A percentile compares a stretch with the other conserved stretches of the same genome.
These are phyloP conservation scores for Alfaro cultratus DNA, from an alignment of 2,797 vertebrate species.

Conservation along the genomic window DNA sequence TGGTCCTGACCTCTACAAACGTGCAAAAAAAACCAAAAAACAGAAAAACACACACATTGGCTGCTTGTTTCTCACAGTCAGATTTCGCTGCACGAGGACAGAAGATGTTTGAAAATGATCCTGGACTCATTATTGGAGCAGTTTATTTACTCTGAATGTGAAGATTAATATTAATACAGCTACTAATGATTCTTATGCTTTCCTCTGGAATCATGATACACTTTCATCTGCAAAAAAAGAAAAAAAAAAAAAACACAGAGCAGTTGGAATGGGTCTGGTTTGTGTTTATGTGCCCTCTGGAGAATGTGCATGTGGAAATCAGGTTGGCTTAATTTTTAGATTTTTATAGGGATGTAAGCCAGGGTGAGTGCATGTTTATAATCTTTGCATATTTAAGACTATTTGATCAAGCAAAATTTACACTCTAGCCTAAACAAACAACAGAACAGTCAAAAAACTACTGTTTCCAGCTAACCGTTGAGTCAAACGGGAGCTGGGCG, in stretches of 20 bases:
- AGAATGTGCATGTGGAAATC: conserved; percentile 32
- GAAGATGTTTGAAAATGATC: conserved; percentile 54
- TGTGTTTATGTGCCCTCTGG: conserved; percentile 44
- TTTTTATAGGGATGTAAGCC: conserved; percentile 21
- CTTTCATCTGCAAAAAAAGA: conserved; percentile 60
- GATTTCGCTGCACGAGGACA: conserved; percentile 44
- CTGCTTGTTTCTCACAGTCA: conserved; percentile 48
- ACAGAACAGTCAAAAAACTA: neutral
- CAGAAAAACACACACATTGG: neutral
- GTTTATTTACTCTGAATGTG: conserved; percentile 63
- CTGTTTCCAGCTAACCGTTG: neutral
- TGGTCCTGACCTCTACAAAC: conserved; percentile 61
- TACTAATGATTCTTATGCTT: conserved; percentile 54
- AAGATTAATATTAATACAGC: conserved; percentile 62
- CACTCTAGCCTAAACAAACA: conserved; percentile 4
- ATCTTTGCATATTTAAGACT: conserved; percentile 16
- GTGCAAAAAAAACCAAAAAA: conserved; percentile 17
- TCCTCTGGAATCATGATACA: conserved; percentile 36
- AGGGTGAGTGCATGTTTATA: conserved; percentile 15
- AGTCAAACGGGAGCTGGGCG: neutral
- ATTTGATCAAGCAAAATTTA: neutral
- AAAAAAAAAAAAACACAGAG: conserved; percentile 32
- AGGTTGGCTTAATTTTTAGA: conserved; percentile 7
- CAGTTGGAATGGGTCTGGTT: conserved; percentile 43
- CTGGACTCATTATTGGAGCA: conserved; percentile 38